Evolutionary conservation across 2,797 vertebrate genomes (phyloP), one percentile per base, ranked within the genome.

Genomic region (Pelobates cultripes): DNA sequence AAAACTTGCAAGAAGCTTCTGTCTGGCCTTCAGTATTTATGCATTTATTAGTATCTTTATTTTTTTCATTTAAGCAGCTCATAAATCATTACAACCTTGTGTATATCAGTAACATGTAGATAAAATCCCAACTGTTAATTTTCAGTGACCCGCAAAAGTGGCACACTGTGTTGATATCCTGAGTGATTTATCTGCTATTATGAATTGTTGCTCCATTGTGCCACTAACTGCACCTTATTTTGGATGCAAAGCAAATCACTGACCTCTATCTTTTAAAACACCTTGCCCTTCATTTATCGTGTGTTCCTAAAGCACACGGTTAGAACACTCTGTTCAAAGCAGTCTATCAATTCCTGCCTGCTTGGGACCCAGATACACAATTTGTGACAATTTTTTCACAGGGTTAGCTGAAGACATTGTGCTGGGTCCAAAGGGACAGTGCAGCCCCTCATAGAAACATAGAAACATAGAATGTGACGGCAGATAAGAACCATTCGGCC

Each of bases 61-160:
- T 10, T 63, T 12, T 14, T 15, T 64, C 47, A 51, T 51, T 51
- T 51, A 43, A 45, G 41, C 43, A 64, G 28, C 28, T 66, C 28
- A 51, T 74, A 69, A 3, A 51, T 78, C 63, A 63, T 73, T 77
- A 53, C 42, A 78, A 51, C 43, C 51, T 5, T 43, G 70, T 14
- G 66, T 75, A 69, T 83, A 28, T 70, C 76, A 70, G 44, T 10
- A 17, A 61, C 10, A 42, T 17, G 71, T 78, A 78, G 61, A 83
- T 78, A 73, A 83, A 73, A 73, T 67, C 47, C 60, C 68, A 61
- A 63, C 66, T 75, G 81, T 83, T 63, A 63, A 79, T 75, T 70
- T 51, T 75, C 71, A 79, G n/a, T 83, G 81, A 83, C 77, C 81
- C 42, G 7, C 41, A 70, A 70, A 69, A 75, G 45, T 45, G 10